Evolutionary conservation across 2,113 vertebrate genomes (phyloP), one percentile per base, ranked within the genome.

Genomic region (Limnothrissa miodon): DNA sequence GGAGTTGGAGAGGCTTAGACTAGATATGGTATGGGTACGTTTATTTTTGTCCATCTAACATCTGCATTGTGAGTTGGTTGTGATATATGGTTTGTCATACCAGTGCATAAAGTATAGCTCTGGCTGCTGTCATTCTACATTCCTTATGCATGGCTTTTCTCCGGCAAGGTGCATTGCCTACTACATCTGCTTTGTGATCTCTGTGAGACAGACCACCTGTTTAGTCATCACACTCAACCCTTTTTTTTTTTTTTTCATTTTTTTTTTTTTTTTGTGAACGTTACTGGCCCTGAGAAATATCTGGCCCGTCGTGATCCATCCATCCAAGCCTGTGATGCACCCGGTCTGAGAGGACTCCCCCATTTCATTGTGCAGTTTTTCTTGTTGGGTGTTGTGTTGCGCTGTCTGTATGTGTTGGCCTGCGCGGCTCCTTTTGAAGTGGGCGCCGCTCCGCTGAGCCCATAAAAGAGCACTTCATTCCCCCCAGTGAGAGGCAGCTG

Each of bases 11-110:
- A 99, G 98, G 97, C 98, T 99, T 99, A 99, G 98, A 99, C 98
- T 99, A 99, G 98, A 99, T 99, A 99, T 99, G 98, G 98, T 99
- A 99, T 99, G 98, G 97, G 98, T 99, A 99, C 99, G 97, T 99
- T 99, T 99, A 97, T 98, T 99, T 99, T 98, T 98, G 98, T 99
- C 98, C 66, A n/a, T n/a, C 66, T 99, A 99, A 99, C 98, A 99
- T 98, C 98, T 97, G 98, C 98, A 99, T 99, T 96, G 97, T 99
- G 98, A 94, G 98, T 74, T 74, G 97, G 97, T 99, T 99, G 98
- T 99, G 98, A n/a, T 98, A 36, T 97, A 97, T 98, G 98, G 97
- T n/a, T 99, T 98, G 97, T 98, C 98, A 99, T 99, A 98, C 98
- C 98, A 97, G 97, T 97, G 97, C 97, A 97, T 98, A 97, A 97